These are phyloP conservation scores for Clupea harengus DNA, from an alignment of 2,113 vertebrate genomes.

Conservation along the genomic window DNA sequence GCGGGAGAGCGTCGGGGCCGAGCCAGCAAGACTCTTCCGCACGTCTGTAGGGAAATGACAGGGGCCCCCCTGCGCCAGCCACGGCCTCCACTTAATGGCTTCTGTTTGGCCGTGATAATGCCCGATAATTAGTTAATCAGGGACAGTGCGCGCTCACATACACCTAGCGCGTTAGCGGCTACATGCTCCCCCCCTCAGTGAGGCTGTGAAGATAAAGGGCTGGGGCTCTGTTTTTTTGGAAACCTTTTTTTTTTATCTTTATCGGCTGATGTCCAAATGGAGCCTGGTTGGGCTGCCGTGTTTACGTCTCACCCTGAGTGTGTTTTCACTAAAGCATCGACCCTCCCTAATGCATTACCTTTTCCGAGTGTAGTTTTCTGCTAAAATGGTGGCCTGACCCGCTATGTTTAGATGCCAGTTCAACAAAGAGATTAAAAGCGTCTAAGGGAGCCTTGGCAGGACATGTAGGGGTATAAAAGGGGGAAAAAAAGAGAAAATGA, in stretches of 20 bases:
- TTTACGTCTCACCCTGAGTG: background rate
- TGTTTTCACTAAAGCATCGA: background rate
- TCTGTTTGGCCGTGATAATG: conserved; percentile 76
- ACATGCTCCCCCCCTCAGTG: conserved; percentile 24
- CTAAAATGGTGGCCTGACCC: conserved; percentile 14
- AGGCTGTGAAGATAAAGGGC: background rate
- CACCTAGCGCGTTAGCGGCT: conserved; percentile 62
- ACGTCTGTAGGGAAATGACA: conserved; percentile 62
- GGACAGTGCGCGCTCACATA: conserved; percentile 61
- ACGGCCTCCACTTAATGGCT: conserved; percentile 68
- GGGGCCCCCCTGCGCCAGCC: conserved; percentile 11
- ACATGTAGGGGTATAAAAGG: background rate
- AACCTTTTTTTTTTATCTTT: conserved; percentile 4
- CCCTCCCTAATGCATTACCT: background rate
- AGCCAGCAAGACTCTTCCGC: conserved; percentile 35
- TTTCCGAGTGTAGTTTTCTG: background rate
- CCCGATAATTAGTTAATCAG: conserved; percentile 76
- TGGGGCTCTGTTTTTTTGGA: background rate
- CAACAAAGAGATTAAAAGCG: background rate
- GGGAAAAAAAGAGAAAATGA: conserved; percentile 39
- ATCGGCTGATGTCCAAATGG: background rate
- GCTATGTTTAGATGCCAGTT: background rate
- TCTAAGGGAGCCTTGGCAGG: background rate
- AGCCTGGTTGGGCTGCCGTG: background rate
- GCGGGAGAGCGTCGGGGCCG: conserved; percentile 35